Conservation (phyloP, 2,797 vertebrate species). For the Bufotes viridis region DNA sequence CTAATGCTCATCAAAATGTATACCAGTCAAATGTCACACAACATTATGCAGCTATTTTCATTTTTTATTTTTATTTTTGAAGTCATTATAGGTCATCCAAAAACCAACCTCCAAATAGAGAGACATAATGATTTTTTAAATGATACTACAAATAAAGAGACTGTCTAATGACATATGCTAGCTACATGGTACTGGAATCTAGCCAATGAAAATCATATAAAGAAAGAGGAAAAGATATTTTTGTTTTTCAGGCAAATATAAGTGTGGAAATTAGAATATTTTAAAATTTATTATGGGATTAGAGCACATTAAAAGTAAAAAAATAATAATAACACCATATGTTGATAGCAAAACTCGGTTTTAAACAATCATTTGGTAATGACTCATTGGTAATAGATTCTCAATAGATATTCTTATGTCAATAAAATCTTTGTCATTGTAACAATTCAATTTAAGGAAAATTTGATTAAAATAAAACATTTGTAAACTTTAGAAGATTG, state of each 20-base stretch:
- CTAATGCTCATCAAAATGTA: conserved; percentile 37
- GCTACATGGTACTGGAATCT: neutral
- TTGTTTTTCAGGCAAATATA: neutral
- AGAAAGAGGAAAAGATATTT: neutral
- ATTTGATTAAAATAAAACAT: too few species aligned
- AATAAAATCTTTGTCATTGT: neutral
- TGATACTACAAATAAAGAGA: neutral
- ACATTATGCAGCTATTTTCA: conserved; percentile 28
- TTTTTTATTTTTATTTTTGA: conserved; percentile 24
- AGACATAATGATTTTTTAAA: conserved; percentile 15
- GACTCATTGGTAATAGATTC: neutral
- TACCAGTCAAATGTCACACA: conserved; percentile 14
- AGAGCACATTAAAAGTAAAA: neutral
- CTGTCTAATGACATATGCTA: neutral
- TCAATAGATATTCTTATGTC: neutral
- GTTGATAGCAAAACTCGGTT: too few species aligned
- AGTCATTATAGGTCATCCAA: conserved; percentile 20
- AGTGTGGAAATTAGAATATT: too few species aligned
- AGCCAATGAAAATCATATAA: neutral
- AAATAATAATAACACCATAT: neutral
- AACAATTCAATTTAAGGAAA: neutral
- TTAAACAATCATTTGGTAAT: neutral
- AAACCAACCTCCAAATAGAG: neutral
- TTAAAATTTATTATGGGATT: neutral
- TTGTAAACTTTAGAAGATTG: too few species aligned